Percentiles rank a stretch among this genome's conserved stretches.
Conservation (phyloP, 2,797 vertebrate genomes). For the Rhynchonycteris naso region DNA sequence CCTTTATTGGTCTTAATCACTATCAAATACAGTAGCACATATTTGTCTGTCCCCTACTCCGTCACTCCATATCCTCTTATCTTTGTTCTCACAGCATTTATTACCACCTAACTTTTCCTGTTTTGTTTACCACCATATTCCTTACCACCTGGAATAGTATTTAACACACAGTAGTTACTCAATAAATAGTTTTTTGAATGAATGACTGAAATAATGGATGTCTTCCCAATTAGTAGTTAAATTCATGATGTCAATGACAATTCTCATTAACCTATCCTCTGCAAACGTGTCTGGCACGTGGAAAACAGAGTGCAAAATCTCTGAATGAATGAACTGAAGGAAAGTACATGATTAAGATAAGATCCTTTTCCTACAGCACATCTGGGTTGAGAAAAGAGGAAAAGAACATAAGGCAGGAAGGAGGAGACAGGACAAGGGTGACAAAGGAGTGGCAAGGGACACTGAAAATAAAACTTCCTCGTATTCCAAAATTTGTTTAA, state of each 20-base stretch:
- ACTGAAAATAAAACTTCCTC: background rate
- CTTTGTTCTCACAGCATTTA: background rate
- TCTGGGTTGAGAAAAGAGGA: background rate
- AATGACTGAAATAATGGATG: background rate
- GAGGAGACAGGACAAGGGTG: background rate
- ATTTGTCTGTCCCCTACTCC: background rate
- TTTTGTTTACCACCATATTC: background rate
- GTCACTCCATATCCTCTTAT: background rate
- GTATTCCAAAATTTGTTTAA: constrained; percentile 2
- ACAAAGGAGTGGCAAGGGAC: background rate
- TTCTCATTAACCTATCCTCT: background rate
- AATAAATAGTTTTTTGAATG: background rate
- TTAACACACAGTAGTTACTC: background rate
- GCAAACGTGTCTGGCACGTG: background rate
- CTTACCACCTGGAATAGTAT: background rate
- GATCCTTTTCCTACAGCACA: background rate
- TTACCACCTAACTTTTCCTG: background rate
- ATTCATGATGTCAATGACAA: background rate
- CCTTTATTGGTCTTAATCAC: background rate
- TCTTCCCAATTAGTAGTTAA: constrained; percentile 1
- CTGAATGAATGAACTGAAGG: background rate
- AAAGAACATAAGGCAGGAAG: background rate
- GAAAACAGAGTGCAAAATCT: background rate
- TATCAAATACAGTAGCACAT: background rate
- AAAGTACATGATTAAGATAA: background rate